These are phyloP conservation scores for Callinectes sapidus DNA, from an alignment of 2,888 invertebrate species.

Conservation along the genomic window DNA sequence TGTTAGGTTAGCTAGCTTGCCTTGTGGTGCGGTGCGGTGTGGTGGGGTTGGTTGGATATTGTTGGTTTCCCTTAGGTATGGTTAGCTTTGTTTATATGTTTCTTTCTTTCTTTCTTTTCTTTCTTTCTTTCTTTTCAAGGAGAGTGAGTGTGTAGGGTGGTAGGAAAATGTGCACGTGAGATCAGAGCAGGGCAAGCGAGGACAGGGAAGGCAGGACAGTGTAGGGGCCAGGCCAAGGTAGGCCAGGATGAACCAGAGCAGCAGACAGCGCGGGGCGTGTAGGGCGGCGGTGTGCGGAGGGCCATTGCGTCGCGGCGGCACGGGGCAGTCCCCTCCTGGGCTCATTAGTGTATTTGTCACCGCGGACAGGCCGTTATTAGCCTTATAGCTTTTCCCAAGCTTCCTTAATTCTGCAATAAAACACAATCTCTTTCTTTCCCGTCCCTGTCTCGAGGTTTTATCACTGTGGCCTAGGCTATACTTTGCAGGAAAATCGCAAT, in stretches of 20 bases:
- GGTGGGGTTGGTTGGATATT: too few species aligned
- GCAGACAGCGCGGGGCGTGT: background rate
- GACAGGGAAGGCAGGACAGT: background rate
- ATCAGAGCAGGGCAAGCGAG: background rate
- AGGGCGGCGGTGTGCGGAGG: background rate
- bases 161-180: background rate
- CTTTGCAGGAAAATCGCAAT: constrained; percentile 35
- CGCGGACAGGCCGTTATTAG: constrained; percentile 38
- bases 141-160: background rate
- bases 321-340: background rate
- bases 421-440: constrained; percentile 31
- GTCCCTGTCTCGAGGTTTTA: background rate
- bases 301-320: background rate
- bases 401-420: constrained; percentile 44
- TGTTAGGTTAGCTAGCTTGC: too few species aligned
- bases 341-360: constrained; percentile 43
- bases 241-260: too few species aligned
- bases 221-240: background rate
- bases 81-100: too few species aligned
- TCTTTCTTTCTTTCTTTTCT: background rate
- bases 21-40: too few species aligned
- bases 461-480: background rate
- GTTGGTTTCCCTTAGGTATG: too few species aligned
- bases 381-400: constrained; percentile 27
- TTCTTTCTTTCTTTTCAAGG: background rate